Evolutionary conservation across 2,888 invertebrate species (phyloP), one percentile per base, ranked within the genome.

Genomic region (Chrysodeixis includens): DNA sequence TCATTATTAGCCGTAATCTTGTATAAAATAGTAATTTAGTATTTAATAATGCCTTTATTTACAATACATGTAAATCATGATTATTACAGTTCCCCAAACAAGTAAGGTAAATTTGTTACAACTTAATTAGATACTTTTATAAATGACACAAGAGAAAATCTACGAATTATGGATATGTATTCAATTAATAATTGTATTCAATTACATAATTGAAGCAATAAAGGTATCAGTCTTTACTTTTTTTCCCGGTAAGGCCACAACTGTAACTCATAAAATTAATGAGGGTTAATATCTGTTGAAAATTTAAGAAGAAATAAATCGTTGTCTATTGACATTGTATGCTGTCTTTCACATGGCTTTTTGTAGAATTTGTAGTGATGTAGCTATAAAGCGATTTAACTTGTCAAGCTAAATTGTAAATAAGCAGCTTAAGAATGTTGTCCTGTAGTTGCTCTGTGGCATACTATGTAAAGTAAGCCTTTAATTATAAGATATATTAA

Each of bases 141-240:
- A 49, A 60, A 66, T 74, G 74, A 71, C 67, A 74, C 66, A 68
- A 62, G 16, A 69, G 52, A 66, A 49, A 54, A 72, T 62, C 79
- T 72, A 78, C 40, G 55, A 67, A 68, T 61, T 62, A 71, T 68
- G 61, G 76, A 78, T 78, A 80, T 80, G 78, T 76, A 54, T 66
- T 73, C 56, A 75, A 74, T 60, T 22, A 72, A 49, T 20, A 49
- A 49, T 49, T 20, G 46, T 49, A 56, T 63, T 75, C 56, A 61
- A 60, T 75, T 66, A n/a, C n/a, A n/a, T n/a, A 66, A 66, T 71
- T 76, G 76, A 70, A 71, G 52, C 63, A 80, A 71, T 72, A 62
- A 20, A 18, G 18, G 46, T 63, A 73, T 81, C 80, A 81, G 81
- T 81, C 81, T 81, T 80, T 64, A 68, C 55, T 51, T 69, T 60